phyloP scores from a whole-genome alignment of 2,888 invertebrate genomes.

The Conistra vaccinii region DNA sequence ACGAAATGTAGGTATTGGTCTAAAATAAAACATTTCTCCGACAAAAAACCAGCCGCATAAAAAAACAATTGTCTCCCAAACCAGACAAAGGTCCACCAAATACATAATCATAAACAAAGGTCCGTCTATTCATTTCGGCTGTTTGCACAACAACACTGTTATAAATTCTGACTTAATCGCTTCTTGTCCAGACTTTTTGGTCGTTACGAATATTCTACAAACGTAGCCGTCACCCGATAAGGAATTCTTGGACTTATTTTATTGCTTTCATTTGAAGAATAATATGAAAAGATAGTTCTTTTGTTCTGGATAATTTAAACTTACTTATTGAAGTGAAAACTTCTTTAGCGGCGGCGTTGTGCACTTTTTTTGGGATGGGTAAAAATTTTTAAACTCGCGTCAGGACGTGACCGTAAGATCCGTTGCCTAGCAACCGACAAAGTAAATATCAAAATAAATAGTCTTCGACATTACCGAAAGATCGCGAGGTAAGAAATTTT shows the following conservation, averaged over 20 bases:
- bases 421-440: no score
- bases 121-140: constrained; percentile 33
- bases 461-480: no score
- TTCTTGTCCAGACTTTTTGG: constrained; percentile 46
- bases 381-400: no score
- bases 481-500: no score
- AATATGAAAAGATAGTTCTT: not conserved
- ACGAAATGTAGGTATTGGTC: not conserved
- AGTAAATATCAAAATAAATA: no score
- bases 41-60: not conserved
- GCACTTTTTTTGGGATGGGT: no score
- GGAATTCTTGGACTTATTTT: constrained; percentile 50
- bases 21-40: not conserved
- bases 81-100: not conserved
- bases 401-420: no score
- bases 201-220: constrained; percentile 42
- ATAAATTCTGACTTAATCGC: constrained; percentile 60
- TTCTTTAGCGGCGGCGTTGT: no score
- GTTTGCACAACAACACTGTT: constrained; percentile 46
- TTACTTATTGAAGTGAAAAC: no score
- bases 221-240: constrained; percentile 36
- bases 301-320: no score
- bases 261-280: constrained; percentile 28
- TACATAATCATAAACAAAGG: constrained; percentile 27
- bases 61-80: constrained; percentile 10